Evolutionary conservation across 2,888 invertebrate species (phyloP).

Genomic region (Vandiemenella viatica): DNA sequence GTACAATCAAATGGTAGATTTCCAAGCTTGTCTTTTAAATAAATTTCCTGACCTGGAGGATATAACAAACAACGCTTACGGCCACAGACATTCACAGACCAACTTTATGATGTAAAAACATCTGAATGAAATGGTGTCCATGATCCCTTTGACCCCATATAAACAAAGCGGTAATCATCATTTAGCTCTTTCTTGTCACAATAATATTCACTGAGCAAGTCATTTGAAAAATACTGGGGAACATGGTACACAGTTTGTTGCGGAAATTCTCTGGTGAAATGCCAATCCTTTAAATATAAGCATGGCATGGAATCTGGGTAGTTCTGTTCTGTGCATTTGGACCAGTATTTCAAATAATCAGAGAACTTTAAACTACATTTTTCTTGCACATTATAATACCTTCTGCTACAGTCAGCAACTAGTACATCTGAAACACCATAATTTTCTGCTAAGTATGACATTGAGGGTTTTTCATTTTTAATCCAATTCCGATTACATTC

Average conservation of each 20-base stretch:
- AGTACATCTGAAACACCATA: slow-evolving; percentile 53
- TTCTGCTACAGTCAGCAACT: slow-evolving; percentile 63
- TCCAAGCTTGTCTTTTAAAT: slow-evolving; percentile 46
- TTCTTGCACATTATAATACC: slow-evolving; percentile 59
- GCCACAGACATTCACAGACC: slow-evolving; percentile 93
- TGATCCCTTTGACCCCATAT: slow-evolving; percentile 81
- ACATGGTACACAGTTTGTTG: slow-evolving; percentile 57
- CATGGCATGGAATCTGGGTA: slow-evolving; percentile 32
- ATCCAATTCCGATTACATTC: too few relatives aligned
- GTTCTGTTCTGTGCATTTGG: slow-evolving; percentile 29
- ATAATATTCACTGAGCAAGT: slow-evolving; percentile 90
- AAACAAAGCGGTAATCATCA: slow-evolving; percentile 96
- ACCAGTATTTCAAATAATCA: slow-evolving; percentile 60
- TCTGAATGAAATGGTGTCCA: slow-evolving; percentile 98
- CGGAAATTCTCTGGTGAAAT: slow-evolving; percentile 51
- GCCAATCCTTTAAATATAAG: slow-evolving; percentile 86
- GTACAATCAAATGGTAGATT: slow-evolving; percentile 48
- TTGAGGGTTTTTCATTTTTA: too few relatives aligned
- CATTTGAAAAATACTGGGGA: slow-evolving; percentile 71
- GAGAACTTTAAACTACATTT: slow-evolving; percentile 49
- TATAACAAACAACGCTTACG: slow-evolving; percentile 80
- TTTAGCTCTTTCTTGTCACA: slow-evolving; percentile 34
- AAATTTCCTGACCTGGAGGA: slow-evolving; percentile 65
- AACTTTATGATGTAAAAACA: slow-evolving; percentile 88
- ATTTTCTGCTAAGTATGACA: too few relatives aligned